phyloP scores from a whole-genome alignment of 2,797 vertebrate genomes.

The Argya squamiceps region DNA sequence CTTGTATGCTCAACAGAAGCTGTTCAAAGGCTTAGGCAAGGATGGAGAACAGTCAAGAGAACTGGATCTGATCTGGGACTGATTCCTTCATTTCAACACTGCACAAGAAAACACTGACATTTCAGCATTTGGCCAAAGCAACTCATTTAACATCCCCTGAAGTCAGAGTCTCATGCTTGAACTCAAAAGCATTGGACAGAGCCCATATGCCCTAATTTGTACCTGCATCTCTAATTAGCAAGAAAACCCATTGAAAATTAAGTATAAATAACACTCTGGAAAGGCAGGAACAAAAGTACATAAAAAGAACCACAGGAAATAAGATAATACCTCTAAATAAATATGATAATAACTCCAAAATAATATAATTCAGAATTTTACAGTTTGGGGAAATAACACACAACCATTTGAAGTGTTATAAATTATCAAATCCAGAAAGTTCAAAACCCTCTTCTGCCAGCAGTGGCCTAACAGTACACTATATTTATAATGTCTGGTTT shows the following conservation, averaged over 20 bases:
- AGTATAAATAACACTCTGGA: background rate
- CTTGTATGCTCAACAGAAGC: background rate
- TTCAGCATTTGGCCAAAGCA: background rate
- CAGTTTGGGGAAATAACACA: background rate
- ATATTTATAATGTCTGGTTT: background rate
- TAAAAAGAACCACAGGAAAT: background rate
- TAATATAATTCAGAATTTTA: background rate
- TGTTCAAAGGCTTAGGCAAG: background rate
- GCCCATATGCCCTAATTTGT: background rate
- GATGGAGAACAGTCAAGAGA: background rate
- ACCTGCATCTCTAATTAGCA: background rate
- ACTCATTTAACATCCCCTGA: background rate
- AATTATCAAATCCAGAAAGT: background rate
- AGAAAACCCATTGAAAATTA: background rate
- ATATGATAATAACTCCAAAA: background rate
- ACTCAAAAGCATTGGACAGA: background rate
- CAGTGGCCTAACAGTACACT: background rate
- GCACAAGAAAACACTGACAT: background rate
- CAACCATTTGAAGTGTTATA: background rate
- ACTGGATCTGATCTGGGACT: background rate
- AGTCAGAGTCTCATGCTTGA: background rate
- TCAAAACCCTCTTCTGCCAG: background rate
- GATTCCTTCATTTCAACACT: slow-evolving; percentile 8
- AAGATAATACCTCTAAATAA: background rate
- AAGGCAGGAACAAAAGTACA: background rate